A percentile compares a stretch with the other conserved stretches of the same genome.
Conservation (phyloP, 2,113 vertebrate genomes). For the Himantopus leucocephalus region DNA sequence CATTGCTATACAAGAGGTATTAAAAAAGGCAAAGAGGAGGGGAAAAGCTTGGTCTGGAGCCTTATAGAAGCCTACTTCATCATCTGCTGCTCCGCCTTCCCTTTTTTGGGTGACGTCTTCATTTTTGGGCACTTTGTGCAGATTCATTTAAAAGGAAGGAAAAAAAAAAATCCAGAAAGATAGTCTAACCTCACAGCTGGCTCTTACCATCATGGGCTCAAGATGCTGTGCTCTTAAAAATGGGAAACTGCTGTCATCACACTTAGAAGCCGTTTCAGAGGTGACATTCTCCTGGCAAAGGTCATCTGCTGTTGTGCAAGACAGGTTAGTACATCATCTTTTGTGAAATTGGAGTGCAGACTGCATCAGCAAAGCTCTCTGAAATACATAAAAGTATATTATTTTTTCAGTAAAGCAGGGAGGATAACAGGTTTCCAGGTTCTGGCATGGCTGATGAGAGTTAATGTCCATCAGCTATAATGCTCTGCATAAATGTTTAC, state of each 20-base stretch:
- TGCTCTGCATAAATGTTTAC: background rate
- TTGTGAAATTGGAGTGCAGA: background rate
- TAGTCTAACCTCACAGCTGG: background rate
- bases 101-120: background rate
- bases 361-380: background rate
- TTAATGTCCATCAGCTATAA: background rate
- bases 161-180: background rate
- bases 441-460: background rate
- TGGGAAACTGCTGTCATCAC: background rate
- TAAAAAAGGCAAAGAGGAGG: background rate
- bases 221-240: background rate
- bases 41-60: background rate
- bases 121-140: background rate
- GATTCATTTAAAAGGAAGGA: background rate
- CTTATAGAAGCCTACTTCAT: background rate
- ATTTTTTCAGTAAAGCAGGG: background rate
- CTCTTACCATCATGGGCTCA: background rate
- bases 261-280: background rate
- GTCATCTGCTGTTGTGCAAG: background rate
- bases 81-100: background rate
- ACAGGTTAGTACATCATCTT: background rate
- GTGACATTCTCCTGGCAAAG: background rate
- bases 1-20: background rate
- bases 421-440: background rate
- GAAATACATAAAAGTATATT: background rate